phyloP scores from a whole-genome alignment of 92 coral and sea anemone species.

The Paramuricea clavata region DNA sequence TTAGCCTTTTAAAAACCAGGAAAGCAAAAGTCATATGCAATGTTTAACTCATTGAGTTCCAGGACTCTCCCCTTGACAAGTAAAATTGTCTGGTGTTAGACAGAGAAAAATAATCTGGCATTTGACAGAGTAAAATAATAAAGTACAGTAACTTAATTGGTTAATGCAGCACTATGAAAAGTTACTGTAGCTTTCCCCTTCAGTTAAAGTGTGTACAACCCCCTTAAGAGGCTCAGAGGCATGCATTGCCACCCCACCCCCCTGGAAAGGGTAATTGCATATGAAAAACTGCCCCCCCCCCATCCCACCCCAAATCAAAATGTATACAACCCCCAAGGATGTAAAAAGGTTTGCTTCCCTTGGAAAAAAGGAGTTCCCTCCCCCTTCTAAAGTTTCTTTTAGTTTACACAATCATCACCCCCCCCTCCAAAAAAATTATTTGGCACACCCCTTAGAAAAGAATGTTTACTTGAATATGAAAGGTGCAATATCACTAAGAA shows the following conservation, averaged over 20 bases:
- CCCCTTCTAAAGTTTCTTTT: too few relatives aligned
- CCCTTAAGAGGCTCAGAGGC: not conserved
- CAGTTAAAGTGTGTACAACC: not conserved
- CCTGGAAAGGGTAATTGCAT: not conserved
- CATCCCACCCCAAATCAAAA: not conserved
- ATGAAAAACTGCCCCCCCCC: not conserved
- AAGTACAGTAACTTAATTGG: too few relatives aligned
- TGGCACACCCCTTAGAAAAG: not conserved
- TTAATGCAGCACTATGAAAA: too few relatives aligned
- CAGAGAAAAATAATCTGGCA: too few relatives aligned
- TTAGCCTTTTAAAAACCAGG: too few relatives aligned
- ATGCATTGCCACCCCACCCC: not conserved
- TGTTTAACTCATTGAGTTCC: too few relatives aligned
- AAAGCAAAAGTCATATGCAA: too few relatives aligned
- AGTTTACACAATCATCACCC: not conserved
- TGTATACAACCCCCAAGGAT: not conserved
- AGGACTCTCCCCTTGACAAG: too few relatives aligned
- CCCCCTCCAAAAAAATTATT: not conserved
- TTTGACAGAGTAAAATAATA: too few relatives aligned
- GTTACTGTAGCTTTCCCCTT: too few relatives aligned
- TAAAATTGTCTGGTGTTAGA: too few relatives aligned
- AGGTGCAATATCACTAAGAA: conserved; percentile 26
- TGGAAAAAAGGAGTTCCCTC: too few relatives aligned
- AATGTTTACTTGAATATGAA: conserved; percentile 12
- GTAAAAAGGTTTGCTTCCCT: not conserved